A percentile compares a stretch with the other conserved stretches of the same genome.
These are phyloP conservation scores for Ahaetulla prasina DNA, from an alignment of 2,113 vertebrate genomes.

Conservation along the genomic window DNA sequence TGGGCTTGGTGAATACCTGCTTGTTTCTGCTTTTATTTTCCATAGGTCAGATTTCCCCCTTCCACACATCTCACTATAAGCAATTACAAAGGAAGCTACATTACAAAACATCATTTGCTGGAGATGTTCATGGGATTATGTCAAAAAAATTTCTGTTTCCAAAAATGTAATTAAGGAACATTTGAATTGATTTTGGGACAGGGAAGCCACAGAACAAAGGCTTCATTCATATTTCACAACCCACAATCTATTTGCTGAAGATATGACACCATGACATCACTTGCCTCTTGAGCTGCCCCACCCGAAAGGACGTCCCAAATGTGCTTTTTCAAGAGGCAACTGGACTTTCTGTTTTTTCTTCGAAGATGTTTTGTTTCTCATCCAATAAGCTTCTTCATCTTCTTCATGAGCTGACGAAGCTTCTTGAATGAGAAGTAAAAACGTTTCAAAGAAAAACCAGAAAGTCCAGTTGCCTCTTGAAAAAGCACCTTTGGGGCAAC, in stretches of 20 bases:
- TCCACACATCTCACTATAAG: background rate
- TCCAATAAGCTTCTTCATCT: too few species aligned
- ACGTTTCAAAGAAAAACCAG: too few species aligned
- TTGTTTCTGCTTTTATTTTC: background rate
- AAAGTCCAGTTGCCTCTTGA: too few species aligned
- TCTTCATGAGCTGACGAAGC: too few species aligned
- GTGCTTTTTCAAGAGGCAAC: too few species aligned
- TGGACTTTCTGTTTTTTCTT: too few species aligned
- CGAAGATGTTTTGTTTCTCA: too few species aligned
- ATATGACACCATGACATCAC: too few species aligned
- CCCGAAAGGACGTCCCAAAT: background rate
- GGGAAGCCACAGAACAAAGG: background rate
- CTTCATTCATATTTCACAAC: background rate
- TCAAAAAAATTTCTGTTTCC: background rate
- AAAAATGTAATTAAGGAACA: background rate
- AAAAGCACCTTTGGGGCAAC: too few species aligned
- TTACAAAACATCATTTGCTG: background rate
- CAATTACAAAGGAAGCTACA: background rate
- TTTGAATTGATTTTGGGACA: background rate
- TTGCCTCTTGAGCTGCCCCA: background rate
- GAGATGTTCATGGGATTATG: background rate
- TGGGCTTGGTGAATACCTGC: background rate
- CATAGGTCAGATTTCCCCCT: background rate
- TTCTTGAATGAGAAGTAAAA: too few species aligned
- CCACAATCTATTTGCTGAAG: background rate